Evolutionary conservation across 2,888 invertebrate genomes (phyloP).

Genomic region (Habrosyne pyritoides): DNA sequence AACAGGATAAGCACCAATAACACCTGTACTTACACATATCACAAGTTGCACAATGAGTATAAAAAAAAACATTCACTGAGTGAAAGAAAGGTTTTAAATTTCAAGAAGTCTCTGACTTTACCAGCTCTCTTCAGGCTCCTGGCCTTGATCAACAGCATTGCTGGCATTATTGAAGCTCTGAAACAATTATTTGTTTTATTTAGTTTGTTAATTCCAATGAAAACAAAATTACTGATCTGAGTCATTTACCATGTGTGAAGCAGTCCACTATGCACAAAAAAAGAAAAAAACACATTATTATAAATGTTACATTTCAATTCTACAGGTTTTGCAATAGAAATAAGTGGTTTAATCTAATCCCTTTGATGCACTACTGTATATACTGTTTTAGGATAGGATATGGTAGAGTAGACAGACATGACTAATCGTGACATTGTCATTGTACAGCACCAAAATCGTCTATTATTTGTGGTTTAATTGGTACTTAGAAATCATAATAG

Average conservation of each 20-base stretch:
- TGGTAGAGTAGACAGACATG: too few relatives aligned
- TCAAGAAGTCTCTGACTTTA: conserved; percentile 57
- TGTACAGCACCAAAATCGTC: too few relatives aligned
- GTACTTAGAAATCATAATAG: too few relatives aligned
- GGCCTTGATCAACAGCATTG: conserved; percentile 51
- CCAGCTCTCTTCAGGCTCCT: conserved; percentile 84
- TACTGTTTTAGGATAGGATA: too few relatives aligned
- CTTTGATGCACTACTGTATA: too few relatives aligned
- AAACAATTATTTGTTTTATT: conserved; percentile 29
- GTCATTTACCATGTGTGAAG: conserved; percentile 13
- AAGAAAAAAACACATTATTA: conserved; percentile 10
- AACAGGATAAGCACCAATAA: conserved; percentile 67
- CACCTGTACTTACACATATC: conserved; percentile 53
- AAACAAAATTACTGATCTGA: neutral
- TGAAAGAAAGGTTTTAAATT: conserved; percentile 28
- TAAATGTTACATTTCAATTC: too few relatives aligned
- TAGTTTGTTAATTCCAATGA: too few relatives aligned
- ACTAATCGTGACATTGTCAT: too few relatives aligned
- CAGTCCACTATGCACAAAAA: too few relatives aligned
- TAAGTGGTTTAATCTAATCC: too few relatives aligned
- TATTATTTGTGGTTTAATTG: too few relatives aligned
- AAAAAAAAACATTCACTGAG: conserved; percentile 35
- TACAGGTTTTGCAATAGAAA: too few relatives aligned
- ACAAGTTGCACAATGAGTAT: conserved; percentile 49
- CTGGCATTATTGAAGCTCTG: conserved; percentile 66